Base-by-base conservation (phyloP, 2,888 invertebrate species). In the Nomada lathburiana region DNA sequence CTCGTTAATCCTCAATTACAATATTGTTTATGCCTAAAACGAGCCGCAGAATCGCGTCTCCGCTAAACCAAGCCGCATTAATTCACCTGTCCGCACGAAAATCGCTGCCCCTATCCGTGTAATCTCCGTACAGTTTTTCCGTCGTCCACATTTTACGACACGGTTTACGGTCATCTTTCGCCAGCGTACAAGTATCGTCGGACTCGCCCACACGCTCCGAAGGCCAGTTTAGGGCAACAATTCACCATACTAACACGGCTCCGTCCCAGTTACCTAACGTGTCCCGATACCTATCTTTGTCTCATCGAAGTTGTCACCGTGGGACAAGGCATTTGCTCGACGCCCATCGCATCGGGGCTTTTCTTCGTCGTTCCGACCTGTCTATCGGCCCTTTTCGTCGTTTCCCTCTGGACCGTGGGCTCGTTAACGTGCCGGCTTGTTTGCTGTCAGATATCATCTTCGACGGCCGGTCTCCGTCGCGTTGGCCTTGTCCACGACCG, bases 1-100 rank as follows among this genome's bases (percentile, higher is more conserved):
- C 89, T 89, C 90, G 90, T 91, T 90, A 91, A 90, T 91, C 90
- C 88, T 88, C 89, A 90, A 91, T 91, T 90, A 91, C 82, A 88
- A 83, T 88, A 86, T 91, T 89, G 91, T 89, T 89, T 89, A 88
- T 89, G 86, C 88, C 89, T 90, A 82, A 88, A 86, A 84, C 87
- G 81, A 85, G 83, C 88, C 59, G 60, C 53, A 53, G 68, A 57
- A 67, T 73, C 78, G 67, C 64, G 63, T 71, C 63, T 72, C 68
- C 60, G 76, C 29, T 53, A 64, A 53, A 47, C 36, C 76, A 62
- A 47, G 72, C 44, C 50, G 63, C n/a, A 59, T 69, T 69, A 60
- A 57, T 65, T 65, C 26, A 53, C 11, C 11, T 9, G 47, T 70
- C n/a, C 47, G 16, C 29, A 10, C 20, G 13, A 10, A 42, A 9